These are phyloP conservation scores for Cassiopea andromeda DNA, from an alignment of 30 jellyfish, hydroid and myxozoan genomes.

Conservation along the genomic window DNA sequence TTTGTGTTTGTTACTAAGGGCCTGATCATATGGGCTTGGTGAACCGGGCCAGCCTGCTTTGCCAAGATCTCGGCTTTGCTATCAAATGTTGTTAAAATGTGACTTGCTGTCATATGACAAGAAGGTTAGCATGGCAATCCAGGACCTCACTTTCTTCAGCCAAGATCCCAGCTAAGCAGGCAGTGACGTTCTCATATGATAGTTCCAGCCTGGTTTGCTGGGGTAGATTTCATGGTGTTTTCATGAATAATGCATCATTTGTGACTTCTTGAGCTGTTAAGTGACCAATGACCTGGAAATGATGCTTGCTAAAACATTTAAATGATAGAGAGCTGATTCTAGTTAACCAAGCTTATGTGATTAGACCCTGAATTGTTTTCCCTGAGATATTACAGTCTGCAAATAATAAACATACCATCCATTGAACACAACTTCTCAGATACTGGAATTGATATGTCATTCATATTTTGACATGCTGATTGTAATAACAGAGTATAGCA, in stretches of 20 bases:
- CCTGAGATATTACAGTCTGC: too few species aligned
- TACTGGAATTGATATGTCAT: not conserved
- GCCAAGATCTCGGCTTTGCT: slow-evolving; percentile 22
- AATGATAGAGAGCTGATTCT: too few species aligned
- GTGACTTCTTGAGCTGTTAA: too few species aligned
- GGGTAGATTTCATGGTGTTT: not conserved
- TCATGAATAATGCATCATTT: not conserved
- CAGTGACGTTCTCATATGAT: slow-evolving; percentile 2
- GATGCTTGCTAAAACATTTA: too few species aligned
- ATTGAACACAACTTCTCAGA: not conserved
- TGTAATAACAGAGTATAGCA: not conserved
- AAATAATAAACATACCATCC: not conserved
- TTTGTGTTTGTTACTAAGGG: not conserved
- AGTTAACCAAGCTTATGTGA: too few species aligned
- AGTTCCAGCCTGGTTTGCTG: slow-evolving; percentile 26
- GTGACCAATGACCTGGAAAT: too few species aligned
- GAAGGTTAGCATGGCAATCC: slow-evolving; percentile 35
- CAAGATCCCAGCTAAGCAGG: slow-evolving; percentile 8
- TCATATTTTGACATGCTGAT: not conserved
- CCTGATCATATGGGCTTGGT: slow-evolving; percentile 34
- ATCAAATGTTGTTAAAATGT: slow-evolving; percentile 1
- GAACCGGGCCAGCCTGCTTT: slow-evolving; percentile 31
- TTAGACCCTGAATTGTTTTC: too few species aligned
- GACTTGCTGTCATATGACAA: slow-evolving; percentile 17
- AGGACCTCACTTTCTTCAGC: slow-evolving; percentile 23